Evolutionary conservation across 1,140 invertebrate genomes (phyloP), one percentile per base, ranked within the genome.

Genomic region (Anastrepha ludens): DNA sequence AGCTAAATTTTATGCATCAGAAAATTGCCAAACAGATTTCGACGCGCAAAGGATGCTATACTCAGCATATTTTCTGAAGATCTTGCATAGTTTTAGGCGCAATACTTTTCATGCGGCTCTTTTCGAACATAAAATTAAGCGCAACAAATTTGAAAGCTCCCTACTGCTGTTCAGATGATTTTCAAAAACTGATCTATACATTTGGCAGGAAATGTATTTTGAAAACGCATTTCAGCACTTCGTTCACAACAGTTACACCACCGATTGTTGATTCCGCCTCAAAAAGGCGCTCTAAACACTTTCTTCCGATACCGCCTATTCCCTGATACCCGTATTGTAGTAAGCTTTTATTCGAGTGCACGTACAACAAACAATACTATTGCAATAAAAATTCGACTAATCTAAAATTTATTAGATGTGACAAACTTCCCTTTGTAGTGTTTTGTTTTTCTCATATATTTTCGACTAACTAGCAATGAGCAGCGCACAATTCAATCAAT

Each of bases 171-270:
- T 17, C 29, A 29, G 0, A 15, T 13, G 60, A 17, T 17, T 62
- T 62, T 5, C 60, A 17, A 62, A 62, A 62, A 15, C 60, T 15
- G 60, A 1, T 17, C 15, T 62, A 62, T 62, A 17, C 60, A n/a
- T 15, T 17, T 62, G 29, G 29, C 4, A 15, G 13, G 60, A 55
- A 55, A 8, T 55, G 11, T 55, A 20, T n/a, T 78, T 55, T 2
- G n/a, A 78, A 55, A 81, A 55, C 3, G 74, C 74, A 55, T 55
- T 29, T 58, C 20, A 81, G n/a, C 74, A 50, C n/a, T 81, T 81
- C 20, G 47, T 55, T 9, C n/a, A 58, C 74, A 58, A 81, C 47
- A 11, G 44, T 81, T 81, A 3, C 2, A 55, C 3, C 6, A 55
- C 6, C 50, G 50, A 55, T 55, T 55, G 6, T 55, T 55, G 50